Evolutionary conservation across 1,140 invertebrate genomes (phyloP), one percentile per base, ranked within the genome.

Genomic region (Forficula auricularia): DNA sequence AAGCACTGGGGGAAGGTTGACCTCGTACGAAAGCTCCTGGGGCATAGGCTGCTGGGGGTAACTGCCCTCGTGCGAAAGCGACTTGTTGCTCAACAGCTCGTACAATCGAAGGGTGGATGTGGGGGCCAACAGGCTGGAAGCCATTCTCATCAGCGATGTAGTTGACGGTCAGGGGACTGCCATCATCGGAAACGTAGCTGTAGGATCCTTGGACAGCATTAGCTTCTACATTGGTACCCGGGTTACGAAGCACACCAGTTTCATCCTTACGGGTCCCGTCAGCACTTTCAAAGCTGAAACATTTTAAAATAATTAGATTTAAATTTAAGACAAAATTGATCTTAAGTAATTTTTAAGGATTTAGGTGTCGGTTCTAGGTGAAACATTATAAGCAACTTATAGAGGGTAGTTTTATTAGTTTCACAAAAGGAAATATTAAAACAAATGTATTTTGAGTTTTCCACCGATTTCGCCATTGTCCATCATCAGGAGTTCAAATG

Each of bases 101-200:
- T 8, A 30, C 15, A n/a, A 47, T 44, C 3, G 36, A 22, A 3
- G 41, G 41, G 14, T 43, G 42, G 12, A 47, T 38, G 12, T 38
- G 30, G 15, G 31, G 19, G 16, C 46, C 46, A 7, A 40, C 19
- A 16, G 46, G 46, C 38, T 47, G 46, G 46, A 40, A 47, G 30
- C 46, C 46, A 39, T 42, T 42, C 32, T 68, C 65, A 42, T 68
- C 61, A 19, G 74, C 73, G 42, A 71, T 64, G 59, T 79, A 80
- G 27, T 61, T 66, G 16, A 79, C 50, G 19, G 64, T 58, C 47
- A 77, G 67, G 16, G 71, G 67, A 30, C 68, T 57, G 38, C 77
- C 77, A 47, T 79, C 73, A 33, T 75, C 70, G 14, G 71, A 72
- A 14, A 68, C 67, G 63, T 78, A 81, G 19, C 61, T 61, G 57